Evolutionary conservation across 1,140 invertebrate genomes (phyloP).

Genomic region (Belonocnema kinseyi): DNA sequence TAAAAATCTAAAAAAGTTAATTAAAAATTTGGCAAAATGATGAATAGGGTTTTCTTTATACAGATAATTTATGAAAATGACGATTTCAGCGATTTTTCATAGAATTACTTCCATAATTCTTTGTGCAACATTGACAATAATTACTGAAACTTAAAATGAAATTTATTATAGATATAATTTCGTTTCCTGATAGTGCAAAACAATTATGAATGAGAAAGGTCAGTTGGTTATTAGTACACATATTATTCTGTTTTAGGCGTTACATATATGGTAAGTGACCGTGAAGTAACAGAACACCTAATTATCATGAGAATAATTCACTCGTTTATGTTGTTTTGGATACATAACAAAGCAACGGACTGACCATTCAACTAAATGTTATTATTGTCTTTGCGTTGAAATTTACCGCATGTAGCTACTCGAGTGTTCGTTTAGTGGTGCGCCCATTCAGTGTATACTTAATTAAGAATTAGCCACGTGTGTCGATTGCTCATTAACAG

Average conservation of each 20-base stretch:
- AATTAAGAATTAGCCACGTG: constrained; percentile 55
- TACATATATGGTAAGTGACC: background rate
- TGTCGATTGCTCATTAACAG: constrained; percentile 49
- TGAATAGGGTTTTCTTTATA: too few species aligned
- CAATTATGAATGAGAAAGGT: too few species aligned
- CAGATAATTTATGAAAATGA: too few species aligned
- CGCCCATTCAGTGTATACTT: constrained; percentile 35
- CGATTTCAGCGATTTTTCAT: too few species aligned
- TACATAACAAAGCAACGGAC: constrained; percentile 27
- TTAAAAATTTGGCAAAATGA: too few species aligned
- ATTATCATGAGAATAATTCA: constrained; percentile 21
- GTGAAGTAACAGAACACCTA: background rate
- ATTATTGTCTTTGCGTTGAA: constrained; percentile 50
- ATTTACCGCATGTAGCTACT: constrained; percentile 36
- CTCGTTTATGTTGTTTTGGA: constrained; percentile 6
- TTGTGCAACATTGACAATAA: too few species aligned
- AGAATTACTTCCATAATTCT: too few species aligned
- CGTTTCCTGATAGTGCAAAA: too few species aligned
- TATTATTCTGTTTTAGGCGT: background rate
- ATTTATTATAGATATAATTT: too few species aligned
- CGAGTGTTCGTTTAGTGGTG: constrained; percentile 30
- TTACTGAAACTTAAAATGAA: too few species aligned
- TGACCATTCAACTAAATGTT: constrained; percentile 40
- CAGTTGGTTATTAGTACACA: too few species aligned
- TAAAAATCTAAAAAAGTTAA: too few species aligned